Percentiles rank a stretch among this genome's conserved stretches.
These are phyloP conservation scores for Eidolon helvum DNA, from an alignment of 2,113 vertebrate genomes.

Conservation along the genomic window DNA sequence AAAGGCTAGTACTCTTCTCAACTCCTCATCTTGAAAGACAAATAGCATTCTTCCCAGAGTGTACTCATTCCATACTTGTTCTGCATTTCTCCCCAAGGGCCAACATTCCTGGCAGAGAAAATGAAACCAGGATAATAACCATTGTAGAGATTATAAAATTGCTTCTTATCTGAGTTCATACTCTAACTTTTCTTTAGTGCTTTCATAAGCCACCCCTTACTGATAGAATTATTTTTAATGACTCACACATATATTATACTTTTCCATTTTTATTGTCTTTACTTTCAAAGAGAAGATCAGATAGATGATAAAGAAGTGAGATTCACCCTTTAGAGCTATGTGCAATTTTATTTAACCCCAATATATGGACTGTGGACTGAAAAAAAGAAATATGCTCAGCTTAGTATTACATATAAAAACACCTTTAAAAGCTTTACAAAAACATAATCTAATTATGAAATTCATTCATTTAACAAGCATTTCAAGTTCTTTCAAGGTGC, in stretches of 20 bases:
- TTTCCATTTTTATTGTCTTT: slow-evolving; percentile 50
- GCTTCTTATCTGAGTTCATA: slow-evolving; percentile 58
- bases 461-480: not conserved
- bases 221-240: slow-evolving; percentile 54
- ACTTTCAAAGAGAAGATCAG: slow-evolving; percentile 48
- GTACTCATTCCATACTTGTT: not conserved
- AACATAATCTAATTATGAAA: not conserved
- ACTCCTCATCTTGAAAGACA: slow-evolving; percentile 17
- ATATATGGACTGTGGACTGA: not conserved
- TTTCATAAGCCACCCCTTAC: slow-evolving; percentile 30
- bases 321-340: not conserved
- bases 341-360: slow-evolving; percentile 51
- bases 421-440: slow-evolving; percentile 6
- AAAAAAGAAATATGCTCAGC: not conserved
- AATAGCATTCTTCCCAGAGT: slow-evolving; percentile 20
- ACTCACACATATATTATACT: slow-evolving; percentile 42
- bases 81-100: slow-evolving; percentile 32
- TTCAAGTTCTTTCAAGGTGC: not conserved
- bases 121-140: slow-evolving; percentile 51
- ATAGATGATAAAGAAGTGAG: slow-evolving; percentile 31
- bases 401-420: not conserved
- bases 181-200: slow-evolving; percentile 10
- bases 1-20: not conserved
- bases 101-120: slow-evolving; percentile 60
- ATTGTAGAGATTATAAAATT: slow-evolving; percentile 50